Conservation (phyloP, 2,113 vertebrate species). For the Daboia siamensis region DNA sequence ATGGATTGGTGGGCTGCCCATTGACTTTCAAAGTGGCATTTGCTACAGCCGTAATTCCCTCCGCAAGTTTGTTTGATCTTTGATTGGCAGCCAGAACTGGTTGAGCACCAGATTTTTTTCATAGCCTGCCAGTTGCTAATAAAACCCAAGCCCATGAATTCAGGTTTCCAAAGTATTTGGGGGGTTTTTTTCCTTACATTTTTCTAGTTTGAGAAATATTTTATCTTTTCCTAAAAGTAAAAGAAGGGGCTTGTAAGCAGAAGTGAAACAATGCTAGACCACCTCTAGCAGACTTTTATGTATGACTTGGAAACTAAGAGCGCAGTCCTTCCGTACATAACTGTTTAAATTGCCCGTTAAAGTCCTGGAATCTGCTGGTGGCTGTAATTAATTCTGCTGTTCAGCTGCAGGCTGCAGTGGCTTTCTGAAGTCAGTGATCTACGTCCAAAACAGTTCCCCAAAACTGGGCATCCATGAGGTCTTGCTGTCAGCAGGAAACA, state of each 20-base stretch:
- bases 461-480: not conserved
- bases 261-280: not conserved
- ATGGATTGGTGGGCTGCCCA: not conserved
- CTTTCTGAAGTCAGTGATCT: constrained; percentile 39
- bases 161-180: not conserved
- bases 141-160: not conserved
- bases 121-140: not conserved
- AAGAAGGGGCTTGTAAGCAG: not conserved
- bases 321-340: constrained; percentile 46
- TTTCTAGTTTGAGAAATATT: not conserved
- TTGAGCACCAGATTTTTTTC: not conserved
- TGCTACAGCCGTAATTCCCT: not conserved
- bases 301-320: constrained; percentile 28
- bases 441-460: constrained; percentile 31
- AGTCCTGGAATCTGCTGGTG: constrained; percentile 27
- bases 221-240: not conserved
- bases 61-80: not conserved
- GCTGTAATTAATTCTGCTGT: constrained; percentile 20
- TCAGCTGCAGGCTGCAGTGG: constrained; percentile 29
- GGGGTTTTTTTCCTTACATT: not conserved
- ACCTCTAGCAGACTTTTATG: constrained; percentile 23
- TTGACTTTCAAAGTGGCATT: not conserved
- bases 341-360: constrained; percentile 55
- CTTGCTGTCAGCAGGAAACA: constrained; percentile 3
- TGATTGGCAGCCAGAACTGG: not conserved